phyloP scores from a whole-genome alignment of 2,797 vertebrate genomes.

The Melanotaenia parkinsoni region DNA sequence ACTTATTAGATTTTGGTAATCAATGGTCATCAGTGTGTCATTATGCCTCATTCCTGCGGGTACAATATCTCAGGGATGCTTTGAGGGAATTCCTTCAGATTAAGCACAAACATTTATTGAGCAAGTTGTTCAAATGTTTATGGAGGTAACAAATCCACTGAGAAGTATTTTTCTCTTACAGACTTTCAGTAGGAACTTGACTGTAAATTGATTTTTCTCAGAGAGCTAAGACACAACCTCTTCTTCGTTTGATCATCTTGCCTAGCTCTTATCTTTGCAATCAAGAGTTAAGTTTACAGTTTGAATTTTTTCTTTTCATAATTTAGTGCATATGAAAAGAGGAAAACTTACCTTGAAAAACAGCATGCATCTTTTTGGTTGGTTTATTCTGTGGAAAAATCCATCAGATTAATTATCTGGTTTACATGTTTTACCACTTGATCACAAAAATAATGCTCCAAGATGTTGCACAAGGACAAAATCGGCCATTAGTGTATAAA shows the following conservation, averaged over 20 bases:
- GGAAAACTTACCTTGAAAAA: conserved; percentile 12
- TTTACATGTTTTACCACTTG: conserved; percentile 15
- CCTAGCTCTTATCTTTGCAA: neutral
- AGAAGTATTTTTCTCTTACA: neutral
- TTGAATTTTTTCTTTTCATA: neutral
- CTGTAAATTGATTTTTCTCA: neutral
- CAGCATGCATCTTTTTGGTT: conserved; percentile 27
- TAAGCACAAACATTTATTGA: neutral
- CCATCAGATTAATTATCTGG: conserved; percentile 35
- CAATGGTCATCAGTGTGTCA: neutral
- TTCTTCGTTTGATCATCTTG: neutral
- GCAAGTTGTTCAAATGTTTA: neutral
- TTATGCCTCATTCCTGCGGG: neutral
- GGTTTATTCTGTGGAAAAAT: conserved; percentile 29
- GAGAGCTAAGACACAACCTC: neutral
- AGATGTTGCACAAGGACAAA: conserved; percentile 7
- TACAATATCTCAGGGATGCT: neutral
- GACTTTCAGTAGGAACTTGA: neutral
- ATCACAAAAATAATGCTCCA: conserved; percentile 34
- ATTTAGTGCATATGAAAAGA: neutral
- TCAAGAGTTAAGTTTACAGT: neutral
- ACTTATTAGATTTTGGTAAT: neutral
- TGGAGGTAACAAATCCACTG: neutral
- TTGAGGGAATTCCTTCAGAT: neutral
- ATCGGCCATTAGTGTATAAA: neutral